Conservation (phyloP, 1,140 invertebrate species). For the Anthonomus grandis region DNA sequence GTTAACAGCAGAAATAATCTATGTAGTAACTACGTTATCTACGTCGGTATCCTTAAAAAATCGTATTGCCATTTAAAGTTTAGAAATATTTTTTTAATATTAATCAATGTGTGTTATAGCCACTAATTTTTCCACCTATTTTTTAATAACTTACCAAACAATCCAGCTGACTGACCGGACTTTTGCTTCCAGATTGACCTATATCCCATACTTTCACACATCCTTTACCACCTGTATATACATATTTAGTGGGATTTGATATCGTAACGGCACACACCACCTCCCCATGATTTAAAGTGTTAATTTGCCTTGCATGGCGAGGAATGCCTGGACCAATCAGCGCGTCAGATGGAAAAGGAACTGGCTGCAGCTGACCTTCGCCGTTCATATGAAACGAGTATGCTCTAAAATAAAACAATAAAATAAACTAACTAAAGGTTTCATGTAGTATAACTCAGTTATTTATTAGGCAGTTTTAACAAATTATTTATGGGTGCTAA, state of each 20-base stretch:
- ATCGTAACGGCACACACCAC: conserved; percentile 87
- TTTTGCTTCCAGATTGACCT: conserved; percentile 68
- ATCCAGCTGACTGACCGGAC: conserved; percentile 76
- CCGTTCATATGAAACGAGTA: conserved; percentile 92
- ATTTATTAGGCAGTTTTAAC: too few species aligned
- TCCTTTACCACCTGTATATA: conserved; percentile 91
- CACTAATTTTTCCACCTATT: too few species aligned
- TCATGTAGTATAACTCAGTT: too few species aligned
- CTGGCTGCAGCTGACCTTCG: conserved; percentile 85
- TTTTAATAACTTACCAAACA: conserved; percentile 66
- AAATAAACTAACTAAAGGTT: too few species aligned
- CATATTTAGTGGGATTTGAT: conserved; percentile 89
- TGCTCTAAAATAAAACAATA: too few species aligned
- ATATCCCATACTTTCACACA: conserved; percentile 88
- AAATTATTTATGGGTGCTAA: too few species aligned
- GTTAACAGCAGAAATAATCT: too few species aligned
- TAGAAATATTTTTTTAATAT: too few species aligned
- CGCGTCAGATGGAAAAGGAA: conserved; percentile 96
- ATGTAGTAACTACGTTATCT: too few species aligned
- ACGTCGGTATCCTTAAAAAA: too few species aligned
- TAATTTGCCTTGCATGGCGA: conserved; percentile 84
- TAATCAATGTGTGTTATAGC: too few species aligned
- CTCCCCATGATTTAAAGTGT: conserved; percentile 92
- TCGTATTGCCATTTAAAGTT: too few species aligned
- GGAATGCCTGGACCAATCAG: conserved; percentile 92